Evolutionary conservation across 2,888 invertebrate species (phyloP).

Genomic region (Eilema caniola): DNA sequence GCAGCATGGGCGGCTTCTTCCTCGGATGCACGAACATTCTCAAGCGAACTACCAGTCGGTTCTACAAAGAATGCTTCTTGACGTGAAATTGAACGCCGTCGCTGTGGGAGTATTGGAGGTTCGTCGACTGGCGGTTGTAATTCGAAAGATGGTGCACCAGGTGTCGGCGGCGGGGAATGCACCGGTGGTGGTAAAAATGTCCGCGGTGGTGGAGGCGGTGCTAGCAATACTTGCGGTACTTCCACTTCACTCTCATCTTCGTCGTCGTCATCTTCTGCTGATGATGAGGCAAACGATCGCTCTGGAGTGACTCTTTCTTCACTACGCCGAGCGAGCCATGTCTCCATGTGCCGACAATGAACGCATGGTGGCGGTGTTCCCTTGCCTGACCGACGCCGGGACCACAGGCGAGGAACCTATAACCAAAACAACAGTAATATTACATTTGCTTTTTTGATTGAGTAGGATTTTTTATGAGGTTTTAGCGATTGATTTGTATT

Average conservation of each 20-base stretch:
- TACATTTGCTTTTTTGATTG: too few relatives aligned
- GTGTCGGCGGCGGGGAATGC: slow-evolving; percentile 85
- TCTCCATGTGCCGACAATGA: slow-evolving; percentile 92
- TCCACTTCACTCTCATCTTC: slow-evolving; percentile 83
- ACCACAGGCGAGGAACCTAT: slow-evolving; percentile 89
- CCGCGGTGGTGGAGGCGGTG: slow-evolving; percentile 85
- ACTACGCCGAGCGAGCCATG: slow-evolving; percentile 88
- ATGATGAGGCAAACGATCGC: slow-evolving; percentile 71
- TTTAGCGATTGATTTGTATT: too few relatives aligned
- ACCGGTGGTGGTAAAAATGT: slow-evolving; percentile 67
- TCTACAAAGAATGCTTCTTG: slow-evolving; percentile 94
- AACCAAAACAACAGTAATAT: slow-evolving; percentile 17
- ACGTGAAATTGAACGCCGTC: slow-evolving; percentile 92
- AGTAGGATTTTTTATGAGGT: too few relatives aligned
- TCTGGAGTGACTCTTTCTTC: slow-evolving; percentile 78
- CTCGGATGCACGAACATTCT: slow-evolving; percentile 89
- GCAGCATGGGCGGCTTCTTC: slow-evolving; percentile 69
- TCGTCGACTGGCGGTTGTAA: slow-evolving; percentile 84
- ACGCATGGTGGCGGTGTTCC: slow-evolving; percentile 91
- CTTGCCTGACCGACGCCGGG: slow-evolving; percentile 88
- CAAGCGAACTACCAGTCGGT: slow-evolving; percentile 90
- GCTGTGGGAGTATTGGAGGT: slow-evolving; percentile 77
- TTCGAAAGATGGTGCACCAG: slow-evolving; percentile 86
- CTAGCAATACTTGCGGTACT: slow-evolving; percentile 88
- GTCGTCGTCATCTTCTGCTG: slow-evolving; percentile 83